phyloP scores from a whole-genome alignment of 2,797 vertebrate species.

The Manis javanica region DNA sequence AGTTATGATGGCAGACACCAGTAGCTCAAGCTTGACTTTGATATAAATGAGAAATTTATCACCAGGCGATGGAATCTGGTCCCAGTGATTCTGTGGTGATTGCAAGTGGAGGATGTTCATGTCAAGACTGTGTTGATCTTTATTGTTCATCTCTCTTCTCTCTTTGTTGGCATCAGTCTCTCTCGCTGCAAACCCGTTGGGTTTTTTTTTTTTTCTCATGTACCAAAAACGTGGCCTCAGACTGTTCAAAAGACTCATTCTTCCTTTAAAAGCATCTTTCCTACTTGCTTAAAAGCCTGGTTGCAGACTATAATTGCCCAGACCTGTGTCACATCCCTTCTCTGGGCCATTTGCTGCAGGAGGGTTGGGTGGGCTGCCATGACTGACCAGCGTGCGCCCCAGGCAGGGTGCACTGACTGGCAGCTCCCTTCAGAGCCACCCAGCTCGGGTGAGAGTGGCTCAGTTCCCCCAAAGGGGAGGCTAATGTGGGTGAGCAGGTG shows the following conservation, averaged over 20 bases:
- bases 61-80: not conserved
- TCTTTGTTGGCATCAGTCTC: not conserved
- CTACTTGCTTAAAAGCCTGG: not conserved
- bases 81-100: not conserved
- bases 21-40: not conserved
- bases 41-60: not conserved
- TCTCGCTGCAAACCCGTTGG: not conserved
- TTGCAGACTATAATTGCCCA: not conserved
- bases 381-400: not conserved
- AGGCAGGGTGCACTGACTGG: not conserved
- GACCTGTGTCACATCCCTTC: not conserved
- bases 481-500: not conserved
- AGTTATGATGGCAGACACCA: not conserved
- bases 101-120: not conserved
- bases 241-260: not conserved
- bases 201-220: not conserved
- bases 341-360: not conserved
- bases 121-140: not conserved
- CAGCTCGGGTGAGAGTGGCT: not conserved
- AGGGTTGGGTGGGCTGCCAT: not conserved
- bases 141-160: not conserved
- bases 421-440: not conserved
- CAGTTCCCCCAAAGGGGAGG: not conserved
- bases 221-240: not conserved
- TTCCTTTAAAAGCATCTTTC: slow-evolving; percentile 29